These are phyloP conservation scores for Drepana falcataria DNA, from an alignment of 2,888 invertebrate genomes.

Conservation along the genomic window DNA sequence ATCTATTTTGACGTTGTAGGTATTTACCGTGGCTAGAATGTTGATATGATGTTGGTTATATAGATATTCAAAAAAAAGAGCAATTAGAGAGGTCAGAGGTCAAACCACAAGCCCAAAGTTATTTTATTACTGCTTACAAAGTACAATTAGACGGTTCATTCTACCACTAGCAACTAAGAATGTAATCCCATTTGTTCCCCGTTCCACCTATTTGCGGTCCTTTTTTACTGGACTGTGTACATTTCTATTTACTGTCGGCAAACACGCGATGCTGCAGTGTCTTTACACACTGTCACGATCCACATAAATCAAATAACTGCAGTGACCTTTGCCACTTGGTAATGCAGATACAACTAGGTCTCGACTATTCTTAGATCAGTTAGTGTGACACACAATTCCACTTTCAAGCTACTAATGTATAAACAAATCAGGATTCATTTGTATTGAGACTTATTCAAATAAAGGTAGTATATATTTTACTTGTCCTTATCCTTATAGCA, in stretches of 20 bases:
- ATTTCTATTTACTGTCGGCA: conserved; percentile 22
- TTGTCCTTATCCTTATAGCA: too few relatives aligned
- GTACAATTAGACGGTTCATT: not conserved
- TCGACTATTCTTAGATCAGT: conserved; percentile 39
- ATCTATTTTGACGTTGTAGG: too few relatives aligned
- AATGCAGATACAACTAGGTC: conserved; percentile 46
- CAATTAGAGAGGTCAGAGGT: too few relatives aligned
- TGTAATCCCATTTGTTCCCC: not conserved
- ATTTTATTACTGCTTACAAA: not conserved
- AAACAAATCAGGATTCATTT: not conserved
- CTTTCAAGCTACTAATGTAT: conserved; percentile 20
- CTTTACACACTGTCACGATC: conserved; percentile 33
- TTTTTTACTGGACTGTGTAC: conserved; percentile 20
- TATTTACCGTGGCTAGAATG: too few relatives aligned
- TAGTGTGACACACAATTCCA: conserved; percentile 30
- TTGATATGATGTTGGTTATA: too few relatives aligned
- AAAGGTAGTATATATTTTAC: not conserved
- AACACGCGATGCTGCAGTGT: conserved; percentile 45
- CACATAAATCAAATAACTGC: conserved; percentile 32
- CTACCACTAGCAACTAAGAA: not conserved
- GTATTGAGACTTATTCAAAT: not conserved
- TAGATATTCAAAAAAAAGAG: too few relatives aligned
- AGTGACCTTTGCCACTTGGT: conserved; percentile 39
- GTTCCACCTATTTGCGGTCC: conserved; percentile 4
- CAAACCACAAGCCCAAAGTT: too few relatives aligned